Conservation (phyloP, 2,888 invertebrate species). For the Lottia scabra region DNA sequence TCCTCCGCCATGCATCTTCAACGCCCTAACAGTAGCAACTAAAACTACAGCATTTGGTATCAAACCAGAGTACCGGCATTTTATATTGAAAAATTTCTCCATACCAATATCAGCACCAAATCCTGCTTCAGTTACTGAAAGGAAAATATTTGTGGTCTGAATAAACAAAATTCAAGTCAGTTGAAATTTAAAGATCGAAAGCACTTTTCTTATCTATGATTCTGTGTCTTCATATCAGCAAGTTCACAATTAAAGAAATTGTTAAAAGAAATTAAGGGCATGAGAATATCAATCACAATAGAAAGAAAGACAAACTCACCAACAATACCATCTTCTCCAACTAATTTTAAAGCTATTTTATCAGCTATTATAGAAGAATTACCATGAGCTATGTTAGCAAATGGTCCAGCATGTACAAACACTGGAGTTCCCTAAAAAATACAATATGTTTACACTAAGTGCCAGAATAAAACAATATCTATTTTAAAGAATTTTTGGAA, state of each 20-base stretch:
- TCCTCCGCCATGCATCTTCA: slow-evolving; percentile 99
- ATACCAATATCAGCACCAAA: slow-evolving; percentile 98
- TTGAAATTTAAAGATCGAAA: too few species aligned
- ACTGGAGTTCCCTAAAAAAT: slow-evolving; percentile 78
- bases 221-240: too few species aligned
- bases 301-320: slow-evolving; percentile 61
- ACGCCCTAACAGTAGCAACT: slow-evolving; percentile 91
- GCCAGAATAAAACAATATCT: too few species aligned
- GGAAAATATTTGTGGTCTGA: not conserved
- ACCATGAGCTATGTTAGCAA: slow-evolving; percentile 99
- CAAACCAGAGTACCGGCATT: slow-evolving; percentile 90
- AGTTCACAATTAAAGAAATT: too few species aligned
- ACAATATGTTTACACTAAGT: not conserved
- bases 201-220: too few species aligned
- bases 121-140: slow-evolving; percentile 91
- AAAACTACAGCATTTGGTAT: slow-evolving; percentile 90
- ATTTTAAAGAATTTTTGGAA: too few species aligned
- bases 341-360: slow-evolving; percentile 90
- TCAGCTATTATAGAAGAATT: slow-evolving; percentile 95
- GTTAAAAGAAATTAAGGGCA: too few species aligned
- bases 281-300: too few species aligned
- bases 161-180: too few species aligned
- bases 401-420: slow-evolving; percentile 96
- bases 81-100: slow-evolving; percentile 98
- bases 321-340: slow-evolving; percentile 90